Evolutionary conservation across 2,888 invertebrate genomes (phyloP), one percentile per base, ranked within the genome.

Genomic region (Xanthostigma xanthostigma): DNA sequence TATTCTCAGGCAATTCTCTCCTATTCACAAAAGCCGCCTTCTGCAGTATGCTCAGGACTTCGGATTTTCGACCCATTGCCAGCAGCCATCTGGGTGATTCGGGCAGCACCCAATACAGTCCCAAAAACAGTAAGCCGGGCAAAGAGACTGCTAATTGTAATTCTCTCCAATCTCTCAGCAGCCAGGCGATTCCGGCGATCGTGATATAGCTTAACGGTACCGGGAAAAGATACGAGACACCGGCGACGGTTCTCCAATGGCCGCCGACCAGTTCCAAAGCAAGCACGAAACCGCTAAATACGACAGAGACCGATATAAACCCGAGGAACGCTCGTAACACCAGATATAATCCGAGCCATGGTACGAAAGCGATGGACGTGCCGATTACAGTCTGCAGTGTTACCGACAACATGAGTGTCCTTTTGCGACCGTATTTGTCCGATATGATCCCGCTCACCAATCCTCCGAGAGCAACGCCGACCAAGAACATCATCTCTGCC

Each of bases 31-130:
- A 73, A 0, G 82, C 79, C 1, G 81, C 84, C 57, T 72, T 73
- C 58, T 78, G 71, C 38, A 85, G 64, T 45, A 85, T 78, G 35
- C 63, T 65, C 60, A 78, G 74, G 1, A 84, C 81, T 66, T 84
- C 80, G 51, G 78, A 74, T n/a, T 76, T 76, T 53, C 76, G 74
- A 27, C 83, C 84, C 71, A 81, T 78, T 38, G 81, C 79, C 45
- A 85, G 64, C 36, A 85, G 65, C 86, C 86, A 86, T 59, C 84
- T 71, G 1, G 86, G 86, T 2, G 85, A 85, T 71, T 86, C 85
- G n/a, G 85, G 84, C 49, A 85, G 66, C 36, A 84, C 69, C 66
- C 80, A 82, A 12, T 48, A 48, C 17, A 48, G 9, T 6, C 72
- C 66, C 48, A 83, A 69, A 13, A 85, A 73, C 42, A 83, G 64